Conservation (phyloP, 2,888 invertebrate genomes). For the Eupithecia insigniata region DNA sequence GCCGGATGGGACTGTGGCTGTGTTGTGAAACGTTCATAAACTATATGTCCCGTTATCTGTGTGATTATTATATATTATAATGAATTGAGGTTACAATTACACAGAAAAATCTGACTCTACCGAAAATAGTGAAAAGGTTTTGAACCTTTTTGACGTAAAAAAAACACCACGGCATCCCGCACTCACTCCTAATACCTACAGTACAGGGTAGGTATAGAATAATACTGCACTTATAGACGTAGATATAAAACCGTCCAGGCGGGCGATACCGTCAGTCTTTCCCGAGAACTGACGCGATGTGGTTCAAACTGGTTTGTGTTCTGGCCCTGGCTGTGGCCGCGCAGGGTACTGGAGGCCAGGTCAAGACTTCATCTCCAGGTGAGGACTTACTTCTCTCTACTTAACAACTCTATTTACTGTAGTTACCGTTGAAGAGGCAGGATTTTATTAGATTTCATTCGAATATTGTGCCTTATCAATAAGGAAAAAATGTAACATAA, state of each 20-base stretch:
- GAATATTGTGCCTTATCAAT: background rate
- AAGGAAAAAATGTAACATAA: background rate
- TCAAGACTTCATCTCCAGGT: background rate
- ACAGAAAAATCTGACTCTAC: too few species aligned
- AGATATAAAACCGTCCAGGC: conserved; percentile 17
- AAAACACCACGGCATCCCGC: background rate
- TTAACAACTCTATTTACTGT: background rate
- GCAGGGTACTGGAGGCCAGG: background rate
- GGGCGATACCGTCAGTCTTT: conserved; percentile 9
- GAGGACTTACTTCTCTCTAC: background rate
- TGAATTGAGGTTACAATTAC: too few species aligned
- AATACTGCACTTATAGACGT: background rate
- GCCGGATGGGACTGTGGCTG: too few species aligned
- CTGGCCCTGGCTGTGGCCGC: conserved; percentile 10
- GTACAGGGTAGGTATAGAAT: background rate
- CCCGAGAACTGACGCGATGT: conserved; percentile 13
- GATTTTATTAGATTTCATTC: background rate
- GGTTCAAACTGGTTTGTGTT: conserved; percentile 9
- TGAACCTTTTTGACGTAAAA: too few species aligned
- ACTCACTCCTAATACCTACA: background rate
- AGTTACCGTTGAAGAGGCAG: background rate
- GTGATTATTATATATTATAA: too few species aligned
- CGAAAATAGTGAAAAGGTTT: too few species aligned
- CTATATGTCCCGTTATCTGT: too few species aligned
- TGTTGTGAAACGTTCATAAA: too few species aligned